Percentiles rank a stretch among this genome's conserved stretches.
phyloP scores from a whole-genome alignment of 2,113 vertebrate species.

The Taxidea taxus region DNA sequence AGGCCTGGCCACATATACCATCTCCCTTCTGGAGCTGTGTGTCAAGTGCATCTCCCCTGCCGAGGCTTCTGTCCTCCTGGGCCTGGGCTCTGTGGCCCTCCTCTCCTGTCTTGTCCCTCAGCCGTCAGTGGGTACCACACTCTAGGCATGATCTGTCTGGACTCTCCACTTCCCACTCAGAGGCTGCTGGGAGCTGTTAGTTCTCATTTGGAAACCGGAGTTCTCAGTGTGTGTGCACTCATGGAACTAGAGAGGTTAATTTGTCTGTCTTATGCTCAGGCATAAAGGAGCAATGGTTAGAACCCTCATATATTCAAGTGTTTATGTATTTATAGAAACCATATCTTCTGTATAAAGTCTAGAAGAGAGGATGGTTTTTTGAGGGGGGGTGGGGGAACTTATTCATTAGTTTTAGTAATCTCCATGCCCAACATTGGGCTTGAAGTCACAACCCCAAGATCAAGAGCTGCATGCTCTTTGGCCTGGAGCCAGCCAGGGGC shows the following conservation, averaged over 20 bases:
- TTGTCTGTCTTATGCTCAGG: neutral
- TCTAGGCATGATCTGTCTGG: neutral
- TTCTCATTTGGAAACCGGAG: neutral
- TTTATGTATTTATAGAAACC: neutral
- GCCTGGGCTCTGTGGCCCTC: neutral
- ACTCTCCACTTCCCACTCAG: neutral
- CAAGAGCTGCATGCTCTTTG: neutral
- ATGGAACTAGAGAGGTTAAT: neutral
- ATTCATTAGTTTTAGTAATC: neutral
- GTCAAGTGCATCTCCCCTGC: neutral
- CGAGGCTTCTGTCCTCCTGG: neutral
- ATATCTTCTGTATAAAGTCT: neutral
- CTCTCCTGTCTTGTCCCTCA: neutral
- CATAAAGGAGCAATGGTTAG: neutral
- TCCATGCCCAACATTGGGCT: neutral
- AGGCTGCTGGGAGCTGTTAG: neutral
- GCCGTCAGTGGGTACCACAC: neutral
- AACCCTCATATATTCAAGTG: accelerated
- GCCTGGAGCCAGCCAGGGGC: neutral
- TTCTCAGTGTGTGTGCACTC: neutral
- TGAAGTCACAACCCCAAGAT: neutral
- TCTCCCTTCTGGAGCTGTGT: neutral
- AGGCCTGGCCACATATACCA: neutral
- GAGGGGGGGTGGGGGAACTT: neutral
- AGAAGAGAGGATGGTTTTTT: neutral